Evolutionary conservation across 1,140 invertebrate species (phyloP).

Genomic region (Euwallacea fornicatus): DNA sequence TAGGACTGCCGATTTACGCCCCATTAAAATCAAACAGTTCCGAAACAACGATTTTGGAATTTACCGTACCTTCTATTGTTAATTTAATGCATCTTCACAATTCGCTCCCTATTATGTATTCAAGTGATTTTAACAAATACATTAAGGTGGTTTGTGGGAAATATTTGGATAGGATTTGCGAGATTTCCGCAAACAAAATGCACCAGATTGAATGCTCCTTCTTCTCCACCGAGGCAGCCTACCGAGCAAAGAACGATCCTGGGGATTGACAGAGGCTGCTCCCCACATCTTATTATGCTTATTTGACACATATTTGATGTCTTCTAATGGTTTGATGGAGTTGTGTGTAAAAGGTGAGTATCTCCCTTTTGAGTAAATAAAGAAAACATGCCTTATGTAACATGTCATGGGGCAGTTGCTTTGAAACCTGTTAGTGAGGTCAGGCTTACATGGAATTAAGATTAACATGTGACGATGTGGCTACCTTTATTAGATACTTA

Average conservation of each 20-base stretch:
- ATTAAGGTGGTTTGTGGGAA: constrained; percentile 41
- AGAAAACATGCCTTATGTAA: too few relatives aligned
- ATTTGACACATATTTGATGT: constrained; percentile 50
- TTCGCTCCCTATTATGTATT: constrained; percentile 46
- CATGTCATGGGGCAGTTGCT: too few relatives aligned
- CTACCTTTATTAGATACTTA: too few relatives aligned
- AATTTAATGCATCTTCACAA: constrained; percentile 37
- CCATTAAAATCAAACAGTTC: too few relatives aligned
- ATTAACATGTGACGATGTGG: too few relatives aligned
- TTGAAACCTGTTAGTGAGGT: too few relatives aligned
- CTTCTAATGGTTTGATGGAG: constrained; percentile 36
- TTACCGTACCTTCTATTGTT: not conserved
- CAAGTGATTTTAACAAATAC: constrained; percentile 46
- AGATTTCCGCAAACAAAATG: constrained; percentile 50
- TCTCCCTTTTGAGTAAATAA: not conserved
- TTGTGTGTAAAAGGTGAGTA: constrained; percentile 40
- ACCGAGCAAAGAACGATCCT: constrained; percentile 52
- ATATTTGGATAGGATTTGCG: constrained; percentile 47
- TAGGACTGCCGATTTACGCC: too few relatives aligned
- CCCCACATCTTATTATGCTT: constrained; percentile 40
- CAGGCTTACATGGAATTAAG: too few relatives aligned
- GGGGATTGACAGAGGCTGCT: constrained; percentile 50
- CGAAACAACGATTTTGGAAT: too few relatives aligned
- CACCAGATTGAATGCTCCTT: constrained; percentile 47
- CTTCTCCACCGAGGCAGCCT: constrained; percentile 45